Conservation (phyloP, 2,797 vertebrate genomes). For the Sebastes diaconus region DNA sequence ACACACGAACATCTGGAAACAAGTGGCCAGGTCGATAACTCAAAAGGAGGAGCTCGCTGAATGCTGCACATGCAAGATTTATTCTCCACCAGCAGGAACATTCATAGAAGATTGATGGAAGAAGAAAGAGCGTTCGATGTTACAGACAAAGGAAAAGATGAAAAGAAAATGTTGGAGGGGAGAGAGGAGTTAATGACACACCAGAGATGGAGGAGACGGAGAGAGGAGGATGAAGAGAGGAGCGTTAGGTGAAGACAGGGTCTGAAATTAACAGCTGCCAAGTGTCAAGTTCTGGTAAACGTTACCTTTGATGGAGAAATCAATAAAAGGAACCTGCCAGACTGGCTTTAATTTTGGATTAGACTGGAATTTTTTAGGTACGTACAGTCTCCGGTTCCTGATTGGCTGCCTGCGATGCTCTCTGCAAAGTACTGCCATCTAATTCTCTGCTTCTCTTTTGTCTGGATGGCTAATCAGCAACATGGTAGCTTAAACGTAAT, state of each 20-base stretch:
- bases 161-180: conserved; percentile 36
- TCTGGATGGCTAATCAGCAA: neutral
- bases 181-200: conserved; percentile 57
- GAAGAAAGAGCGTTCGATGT: conserved; percentile 35
- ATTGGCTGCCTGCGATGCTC: conserved; percentile 5
- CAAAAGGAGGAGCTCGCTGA: conserved; percentile 27
- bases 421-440: neutral
- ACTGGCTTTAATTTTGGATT: conserved; percentile 1
- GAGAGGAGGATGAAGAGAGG: neutral
- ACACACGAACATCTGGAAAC: conserved; percentile 11
- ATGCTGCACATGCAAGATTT: conserved; percentile 66
- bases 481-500: rapidly evolving
- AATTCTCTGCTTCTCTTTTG: neutral
- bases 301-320: neutral
- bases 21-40: conserved; percentile 28
- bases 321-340: conserved; percentile 2
- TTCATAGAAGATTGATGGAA: conserved; percentile 64
- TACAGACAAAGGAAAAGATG: conserved; percentile 52
- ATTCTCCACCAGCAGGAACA: conserved; percentile 42
- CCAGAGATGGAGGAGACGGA: conserved; percentile 31
- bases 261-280: conserved; percentile 51
- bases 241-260: conserved; percentile 11
- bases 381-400: conserved; percentile 1
- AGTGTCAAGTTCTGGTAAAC: conserved; percentile 27
- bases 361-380: conserved; percentile 7